phyloP scores from a whole-genome alignment of 2,888 invertebrate species.

The Agrochola macilenta region DNA sequence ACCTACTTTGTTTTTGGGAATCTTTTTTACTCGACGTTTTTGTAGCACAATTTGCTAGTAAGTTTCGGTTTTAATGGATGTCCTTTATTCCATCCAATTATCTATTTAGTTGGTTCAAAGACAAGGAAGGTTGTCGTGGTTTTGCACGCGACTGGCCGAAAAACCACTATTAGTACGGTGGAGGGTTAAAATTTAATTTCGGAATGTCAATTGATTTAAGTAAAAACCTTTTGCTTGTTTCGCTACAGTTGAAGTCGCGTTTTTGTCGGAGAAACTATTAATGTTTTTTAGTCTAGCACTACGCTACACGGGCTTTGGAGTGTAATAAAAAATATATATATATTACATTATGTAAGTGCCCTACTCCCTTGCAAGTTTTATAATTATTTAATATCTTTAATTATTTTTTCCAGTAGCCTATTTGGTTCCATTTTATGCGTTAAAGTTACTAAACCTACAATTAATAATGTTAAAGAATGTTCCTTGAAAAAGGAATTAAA shows the following conservation, averaged over 20 bases:
- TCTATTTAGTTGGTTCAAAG: background rate
- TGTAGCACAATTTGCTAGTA: background rate
- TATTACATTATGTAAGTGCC: too few species aligned
- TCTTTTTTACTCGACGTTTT: background rate
- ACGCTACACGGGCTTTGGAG: background rate
- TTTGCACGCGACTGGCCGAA: background rate
- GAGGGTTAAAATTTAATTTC: conserved; percentile 21
- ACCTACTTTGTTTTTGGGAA: background rate
- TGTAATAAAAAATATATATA: too few species aligned
- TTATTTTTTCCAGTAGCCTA: background rate
- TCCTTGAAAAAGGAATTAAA: conserved; percentile 43
- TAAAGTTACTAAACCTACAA: background rate
- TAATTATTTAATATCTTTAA: background rate
- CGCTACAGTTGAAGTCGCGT: background rate
- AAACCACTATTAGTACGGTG: conserved; percentile 4
- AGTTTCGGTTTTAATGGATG: background rate
- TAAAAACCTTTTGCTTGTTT: background rate
- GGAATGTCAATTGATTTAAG: conserved; percentile 1
- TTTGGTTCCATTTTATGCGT: background rate
- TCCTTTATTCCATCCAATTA: background rate
- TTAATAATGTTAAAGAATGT: background rate
- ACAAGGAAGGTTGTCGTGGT: conserved; percentile 1
- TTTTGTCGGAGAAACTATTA: background rate
- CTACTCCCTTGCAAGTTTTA: background rate
- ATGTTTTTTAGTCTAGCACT: background rate